These are phyloP conservation scores for Harpagus bidentatus DNA, from an alignment of 2,113 vertebrate species.

Conservation along the genomic window DNA sequence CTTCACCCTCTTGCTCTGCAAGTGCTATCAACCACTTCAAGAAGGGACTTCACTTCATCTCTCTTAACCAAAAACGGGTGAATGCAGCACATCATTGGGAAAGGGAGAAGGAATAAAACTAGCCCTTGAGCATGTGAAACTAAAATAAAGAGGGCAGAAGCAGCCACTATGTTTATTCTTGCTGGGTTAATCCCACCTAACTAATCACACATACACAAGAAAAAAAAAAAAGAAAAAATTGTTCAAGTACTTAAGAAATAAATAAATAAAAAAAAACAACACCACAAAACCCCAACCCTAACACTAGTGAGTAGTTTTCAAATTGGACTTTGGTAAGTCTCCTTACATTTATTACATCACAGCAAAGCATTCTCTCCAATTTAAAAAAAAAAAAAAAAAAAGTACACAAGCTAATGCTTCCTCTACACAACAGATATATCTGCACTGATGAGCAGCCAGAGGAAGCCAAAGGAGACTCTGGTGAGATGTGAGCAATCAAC, in stretches of 20 bases:
- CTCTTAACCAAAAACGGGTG: neutral
- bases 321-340: neutral
- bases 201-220: neutral
- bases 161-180: neutral
- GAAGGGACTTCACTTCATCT: neutral
- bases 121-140: neutral
- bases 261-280: neutral
- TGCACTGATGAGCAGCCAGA: neutral
- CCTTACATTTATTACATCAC: neutral
- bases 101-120: neutral
- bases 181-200: neutral
- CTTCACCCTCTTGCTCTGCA: neutral
- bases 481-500: neutral
- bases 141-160: neutral
- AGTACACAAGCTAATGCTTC: neutral
- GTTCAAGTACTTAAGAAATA: neutral
- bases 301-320: neutral
- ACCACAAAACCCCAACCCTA: neutral
- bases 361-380: neutral
- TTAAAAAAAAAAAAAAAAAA: neutral
- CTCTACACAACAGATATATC: neutral
- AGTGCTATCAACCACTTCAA: neutral
- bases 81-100: neutral
- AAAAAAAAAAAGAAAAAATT: neutral
- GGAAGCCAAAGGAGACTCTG: neutral